Base-by-base conservation (phyloP, 37 sponge, comb jelly and placozoan genomes). In the Chondrosia reniformis region DNA sequence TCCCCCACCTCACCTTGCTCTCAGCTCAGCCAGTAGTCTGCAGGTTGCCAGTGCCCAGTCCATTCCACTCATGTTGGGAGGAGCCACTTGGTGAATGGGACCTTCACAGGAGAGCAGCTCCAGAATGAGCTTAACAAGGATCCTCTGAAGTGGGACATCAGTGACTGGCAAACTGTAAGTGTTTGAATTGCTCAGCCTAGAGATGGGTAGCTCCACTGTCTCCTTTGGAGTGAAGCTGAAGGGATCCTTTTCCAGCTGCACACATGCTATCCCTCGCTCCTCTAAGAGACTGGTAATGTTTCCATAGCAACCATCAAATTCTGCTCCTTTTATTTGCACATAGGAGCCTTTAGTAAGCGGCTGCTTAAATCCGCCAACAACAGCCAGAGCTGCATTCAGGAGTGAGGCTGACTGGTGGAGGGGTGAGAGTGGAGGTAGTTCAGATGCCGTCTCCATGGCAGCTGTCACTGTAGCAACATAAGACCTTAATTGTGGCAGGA, bases 311-410 rank as follows among this genome's bases (percentile, higher is more conserved):
- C 85, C 80, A 4, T 83, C 49, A 32, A 88, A 45, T 5, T 80
- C 93, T 10, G 79, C 81, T 15, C 88, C 89, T 12, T 74, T 56
- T 7, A 97, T 77, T 25, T 84, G 46, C 39, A 97, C 95, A 41
- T 63, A 66, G 65, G 89, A 79, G 13, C 92, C 98, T 27, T 84
- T 77, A 9, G 86, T 46, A 19, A 97, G 27, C 13, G 89, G 63
- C 76, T 93, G 94, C 67, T 91, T 93, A 84, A 97, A 97, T 7
- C 98, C 98, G 36, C 98, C 98, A 15, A 97, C 84, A 3, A 92
- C 83, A 32, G 94, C 93, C 75, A 97, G 85, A 17, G 87, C 90
- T 59, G 98, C 98, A 63, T 90, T 93, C 10, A 84, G 86, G 12
- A 86, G 80, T 33, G 85, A 82, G 19, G 89, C 87, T 39, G 83